Conservation (phyloP, 2,797 vertebrate species). For the Sorex maritimensis region DNA sequence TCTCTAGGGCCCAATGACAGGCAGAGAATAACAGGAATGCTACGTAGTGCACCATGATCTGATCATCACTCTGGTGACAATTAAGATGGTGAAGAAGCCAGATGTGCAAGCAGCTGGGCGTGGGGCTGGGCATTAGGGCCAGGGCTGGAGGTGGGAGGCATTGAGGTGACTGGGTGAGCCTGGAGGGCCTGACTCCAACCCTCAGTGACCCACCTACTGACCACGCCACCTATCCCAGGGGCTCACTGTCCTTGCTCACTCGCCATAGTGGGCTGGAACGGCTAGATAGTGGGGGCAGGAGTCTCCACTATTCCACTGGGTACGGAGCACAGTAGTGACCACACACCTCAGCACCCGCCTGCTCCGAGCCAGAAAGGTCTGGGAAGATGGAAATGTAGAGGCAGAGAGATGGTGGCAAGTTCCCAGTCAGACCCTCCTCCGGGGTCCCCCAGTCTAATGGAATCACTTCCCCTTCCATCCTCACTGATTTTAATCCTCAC, state of each 20-base stretch:
- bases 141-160: too few relatives aligned
- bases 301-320: not conserved
- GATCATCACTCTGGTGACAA: not conserved
- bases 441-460: constrained; percentile 15
- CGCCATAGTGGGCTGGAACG: not conserved
- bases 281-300: not conserved
- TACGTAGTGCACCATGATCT: constrained; percentile 5
- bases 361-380: constrained; percentile 18
- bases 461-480: not conserved
- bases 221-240: not conserved
- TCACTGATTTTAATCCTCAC: constrained; percentile 77
- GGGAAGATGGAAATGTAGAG: not conserved
- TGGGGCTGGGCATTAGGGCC: not conserved
- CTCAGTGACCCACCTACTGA: not conserved
- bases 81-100: not conserved
- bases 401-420: not conserved
- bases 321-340: not conserved
- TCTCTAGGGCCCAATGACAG: not conserved
- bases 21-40: not conserved
- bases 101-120: not conserved
- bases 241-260: not conserved
- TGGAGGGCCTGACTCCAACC: not conserved
- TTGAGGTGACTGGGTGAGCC: not conserved
- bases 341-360: not conserved
- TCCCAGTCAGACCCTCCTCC: not conserved